Evolutionary conservation across 2,797 vertebrate species (phyloP).

Genomic region (Myotis planiceps): DNA sequence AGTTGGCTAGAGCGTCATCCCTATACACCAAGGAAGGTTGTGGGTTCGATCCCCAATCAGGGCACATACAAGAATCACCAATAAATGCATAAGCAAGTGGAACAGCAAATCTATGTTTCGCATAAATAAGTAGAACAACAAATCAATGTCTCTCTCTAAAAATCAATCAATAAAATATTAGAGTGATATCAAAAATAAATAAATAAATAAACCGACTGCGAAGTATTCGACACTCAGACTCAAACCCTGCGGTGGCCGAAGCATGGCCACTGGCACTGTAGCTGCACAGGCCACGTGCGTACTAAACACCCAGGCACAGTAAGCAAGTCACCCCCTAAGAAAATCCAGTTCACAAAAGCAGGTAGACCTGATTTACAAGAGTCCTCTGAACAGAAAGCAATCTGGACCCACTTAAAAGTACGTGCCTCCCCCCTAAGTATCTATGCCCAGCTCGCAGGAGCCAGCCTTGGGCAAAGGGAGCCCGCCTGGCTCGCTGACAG

Average conservation of each 20-base stretch:
- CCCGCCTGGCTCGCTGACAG: background rate
- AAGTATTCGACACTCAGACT: background rate
- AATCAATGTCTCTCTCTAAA: background rate
- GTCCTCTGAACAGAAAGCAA: background rate
- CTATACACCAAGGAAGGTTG: background rate
- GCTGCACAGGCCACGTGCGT: rapidly evolving
- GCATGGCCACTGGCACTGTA: background rate
- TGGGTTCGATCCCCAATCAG: background rate
- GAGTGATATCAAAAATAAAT: background rate
- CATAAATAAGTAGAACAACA: background rate
- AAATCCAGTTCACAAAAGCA: background rate
- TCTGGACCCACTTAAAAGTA: background rate
- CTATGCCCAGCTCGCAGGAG: background rate
- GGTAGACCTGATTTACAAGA: background rate
- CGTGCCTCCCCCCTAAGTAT: background rate
- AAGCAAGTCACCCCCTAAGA: background rate
- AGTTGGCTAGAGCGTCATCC: background rate
- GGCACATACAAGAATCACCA: background rate
- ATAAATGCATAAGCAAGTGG: background rate
- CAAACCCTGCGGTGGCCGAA: background rate
- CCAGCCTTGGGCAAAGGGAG: background rate
- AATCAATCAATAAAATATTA: background rate
- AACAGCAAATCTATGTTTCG: too few species aligned
- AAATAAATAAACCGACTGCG: background rate
- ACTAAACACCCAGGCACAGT: background rate